A percentile compares a stretch with the other conserved stretches of the same genome.
Evolutionary conservation across 2,888 invertebrate species (phyloP).

Genomic region (Drosophila buzzatii): DNA sequence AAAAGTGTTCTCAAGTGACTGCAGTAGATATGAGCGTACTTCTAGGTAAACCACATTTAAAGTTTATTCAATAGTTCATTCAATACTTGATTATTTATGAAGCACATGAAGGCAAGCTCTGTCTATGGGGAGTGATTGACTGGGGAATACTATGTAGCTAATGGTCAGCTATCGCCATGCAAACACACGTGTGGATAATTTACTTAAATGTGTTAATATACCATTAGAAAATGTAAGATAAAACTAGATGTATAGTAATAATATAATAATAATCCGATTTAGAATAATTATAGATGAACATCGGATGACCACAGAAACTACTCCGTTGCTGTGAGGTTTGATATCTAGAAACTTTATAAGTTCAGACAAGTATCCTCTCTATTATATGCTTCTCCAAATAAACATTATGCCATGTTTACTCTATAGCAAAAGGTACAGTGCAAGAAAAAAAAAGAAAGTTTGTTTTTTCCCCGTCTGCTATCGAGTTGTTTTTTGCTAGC

Average conservation of each 20-base stretch:
- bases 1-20: not conserved
- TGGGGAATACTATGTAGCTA: not conserved
- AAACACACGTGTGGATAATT: not conserved
- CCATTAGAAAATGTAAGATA: not conserved
- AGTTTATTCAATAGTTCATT: conserved; percentile 5
- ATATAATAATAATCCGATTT: too few relatives aligned
- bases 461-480: conserved; percentile 9
- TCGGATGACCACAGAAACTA: too few relatives aligned
- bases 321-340: too few relatives aligned
- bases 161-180: not conserved
- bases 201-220: not conserved
- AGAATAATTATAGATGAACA: too few relatives aligned
- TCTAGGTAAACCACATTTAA: conserved; percentile 37
- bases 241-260: too few relatives aligned
- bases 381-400: not conserved
- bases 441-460: not conserved
- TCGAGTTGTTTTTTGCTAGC: conserved; percentile 17
- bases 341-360: not conserved
- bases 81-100: conserved; percentile 19
- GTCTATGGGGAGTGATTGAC: not conserved
- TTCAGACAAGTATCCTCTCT: too few relatives aligned
- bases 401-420: not conserved
- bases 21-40: conserved; percentile 3
- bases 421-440: not conserved
- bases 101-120: not conserved